These are phyloP conservation scores for Aphidius ervi DNA, from an alignment of 1,140 invertebrate species.

Conservation along the genomic window DNA sequence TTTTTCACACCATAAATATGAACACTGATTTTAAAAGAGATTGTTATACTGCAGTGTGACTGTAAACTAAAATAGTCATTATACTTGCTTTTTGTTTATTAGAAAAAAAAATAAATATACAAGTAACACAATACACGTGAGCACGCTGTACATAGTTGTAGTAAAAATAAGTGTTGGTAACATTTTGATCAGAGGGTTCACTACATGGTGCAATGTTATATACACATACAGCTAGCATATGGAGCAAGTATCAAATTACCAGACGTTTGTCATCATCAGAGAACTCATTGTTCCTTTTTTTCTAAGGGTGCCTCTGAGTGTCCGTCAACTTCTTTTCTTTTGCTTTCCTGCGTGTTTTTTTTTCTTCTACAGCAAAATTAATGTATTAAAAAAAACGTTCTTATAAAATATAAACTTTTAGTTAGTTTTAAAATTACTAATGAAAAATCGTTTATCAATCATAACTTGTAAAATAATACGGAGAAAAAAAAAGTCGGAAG, in stretches of 20 bases:
- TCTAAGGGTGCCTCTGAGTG: slow-evolving; percentile 34
- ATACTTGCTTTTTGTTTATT: slow-evolving; percentile 1
- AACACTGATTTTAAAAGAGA: too few relatives aligned
- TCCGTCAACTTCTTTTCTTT: slow-evolving; percentile 34
- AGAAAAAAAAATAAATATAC: not conserved
- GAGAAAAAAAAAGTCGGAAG: too few relatives aligned
- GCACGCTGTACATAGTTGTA: too few relatives aligned
- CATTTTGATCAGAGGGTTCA: slow-evolving; percentile 29
- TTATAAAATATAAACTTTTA: too few relatives aligned
- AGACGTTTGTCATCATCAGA: slow-evolving; percentile 53
- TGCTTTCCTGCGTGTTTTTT: not conserved
- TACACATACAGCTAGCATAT: slow-evolving; percentile 34
- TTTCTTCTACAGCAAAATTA: not conserved
- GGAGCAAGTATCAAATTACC: slow-evolving; percentile 47
- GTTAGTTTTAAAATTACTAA: too few relatives aligned
- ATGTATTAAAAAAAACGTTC: too few relatives aligned
- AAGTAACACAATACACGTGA: too few relatives aligned
- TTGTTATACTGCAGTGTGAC: too few relatives aligned
- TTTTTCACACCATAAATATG: not conserved
- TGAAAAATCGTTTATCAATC: too few relatives aligned
- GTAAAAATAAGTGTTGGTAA: too few relatives aligned
- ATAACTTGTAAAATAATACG: too few relatives aligned
- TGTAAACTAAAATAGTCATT: too few relatives aligned
- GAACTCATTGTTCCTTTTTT: slow-evolving; percentile 42
- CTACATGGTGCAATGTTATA: slow-evolving; percentile 15